These are phyloP conservation scores for Coelopa frigida DNA, from an alignment of 1,140 invertebrate genomes.

Conservation along the genomic window DNA sequence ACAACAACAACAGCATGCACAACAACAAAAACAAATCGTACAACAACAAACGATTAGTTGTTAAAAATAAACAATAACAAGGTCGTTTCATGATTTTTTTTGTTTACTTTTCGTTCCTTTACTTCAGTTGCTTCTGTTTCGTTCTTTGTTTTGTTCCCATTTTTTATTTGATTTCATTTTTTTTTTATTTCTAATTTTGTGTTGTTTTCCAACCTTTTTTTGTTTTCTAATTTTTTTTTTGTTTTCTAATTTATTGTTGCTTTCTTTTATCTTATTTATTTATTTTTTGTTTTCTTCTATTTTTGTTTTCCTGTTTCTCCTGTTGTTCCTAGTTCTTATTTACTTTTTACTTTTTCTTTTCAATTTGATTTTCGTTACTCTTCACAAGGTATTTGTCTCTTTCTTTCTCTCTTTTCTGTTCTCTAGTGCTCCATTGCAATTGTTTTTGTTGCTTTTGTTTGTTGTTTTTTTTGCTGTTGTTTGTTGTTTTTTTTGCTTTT, in stretches of 20 bases:
- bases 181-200: conserved; percentile 1
- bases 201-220: neutral
- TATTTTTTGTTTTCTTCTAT: neutral
- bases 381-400: neutral
- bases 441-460: neutral
- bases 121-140: neutral
- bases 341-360: neutral
- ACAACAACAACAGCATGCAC: neutral
- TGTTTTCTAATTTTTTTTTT: neutral
- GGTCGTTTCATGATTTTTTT: neutral
- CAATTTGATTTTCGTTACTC: conserved; percentile 5
- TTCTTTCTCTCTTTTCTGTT: neutral
- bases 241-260: neutral
- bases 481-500: conserved; percentile 4
- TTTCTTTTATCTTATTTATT: neutral
- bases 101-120: neutral
- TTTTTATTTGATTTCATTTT: neutral
- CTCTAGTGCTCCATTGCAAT: neutral
- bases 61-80: neutral
- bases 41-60: neutral
- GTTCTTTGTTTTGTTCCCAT: neutral
- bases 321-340: neutral
- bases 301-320: neutral
- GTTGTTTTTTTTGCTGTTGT: neutral
- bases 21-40: neutral